Conservation (phyloP, 2,113 vertebrate genomes). For the Rhabdornis inornatus region DNA sequence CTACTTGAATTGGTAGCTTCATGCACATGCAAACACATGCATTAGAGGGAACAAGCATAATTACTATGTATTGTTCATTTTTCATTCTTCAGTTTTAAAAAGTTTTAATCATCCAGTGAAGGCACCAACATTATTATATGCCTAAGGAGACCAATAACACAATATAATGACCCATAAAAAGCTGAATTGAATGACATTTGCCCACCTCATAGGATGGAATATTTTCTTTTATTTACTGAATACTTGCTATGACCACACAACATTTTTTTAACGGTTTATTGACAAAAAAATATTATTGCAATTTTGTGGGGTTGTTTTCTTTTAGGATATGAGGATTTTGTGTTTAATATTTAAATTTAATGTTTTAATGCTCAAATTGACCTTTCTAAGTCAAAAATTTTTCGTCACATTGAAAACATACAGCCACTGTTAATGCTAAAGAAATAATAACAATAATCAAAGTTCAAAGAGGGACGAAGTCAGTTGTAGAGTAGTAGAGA, state of each 20-base stretch:
- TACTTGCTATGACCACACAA: neutral
- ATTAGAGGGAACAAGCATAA: neutral
- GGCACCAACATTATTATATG: neutral
- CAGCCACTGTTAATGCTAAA: neutral
- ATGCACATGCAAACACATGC: neutral
- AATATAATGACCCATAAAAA: neutral
- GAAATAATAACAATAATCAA: neutral
- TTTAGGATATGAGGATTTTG: neutral
- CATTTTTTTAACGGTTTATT: neutral
- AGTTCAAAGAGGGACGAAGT: neutral
- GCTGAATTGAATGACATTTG: neutral
- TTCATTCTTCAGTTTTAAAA: neutral
- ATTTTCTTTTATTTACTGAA: neutral
- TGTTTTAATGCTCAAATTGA: neutral
- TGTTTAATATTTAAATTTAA: neutral
- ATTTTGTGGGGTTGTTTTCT: fast-evolving
- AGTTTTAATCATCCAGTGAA: neutral
- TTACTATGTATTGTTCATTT: neutral
- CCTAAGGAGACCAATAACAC: neutral
- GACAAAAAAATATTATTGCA: neutral
- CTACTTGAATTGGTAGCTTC: neutral
- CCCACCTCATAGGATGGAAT: neutral
- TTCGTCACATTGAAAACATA: neutral
- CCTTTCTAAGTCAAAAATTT: neutral
- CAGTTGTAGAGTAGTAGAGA: neutral